Percentiles rank a stretch among this genome's conserved stretches.
phyloP scores from a whole-genome alignment of 2,113 vertebrate genomes.

The Lipophrys pholis region DNA sequence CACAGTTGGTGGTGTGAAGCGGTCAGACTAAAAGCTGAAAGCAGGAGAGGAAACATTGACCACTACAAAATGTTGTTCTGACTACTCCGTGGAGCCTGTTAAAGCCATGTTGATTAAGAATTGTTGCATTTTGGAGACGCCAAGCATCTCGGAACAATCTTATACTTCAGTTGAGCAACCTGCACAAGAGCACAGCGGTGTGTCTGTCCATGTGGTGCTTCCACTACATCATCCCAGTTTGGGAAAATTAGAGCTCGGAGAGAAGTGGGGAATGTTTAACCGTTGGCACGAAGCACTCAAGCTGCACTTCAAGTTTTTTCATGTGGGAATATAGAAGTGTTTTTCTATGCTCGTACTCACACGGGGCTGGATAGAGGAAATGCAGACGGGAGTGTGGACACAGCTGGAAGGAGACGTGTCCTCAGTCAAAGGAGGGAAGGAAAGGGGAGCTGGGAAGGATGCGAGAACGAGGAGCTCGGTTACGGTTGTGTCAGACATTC shows the following conservation, averaged over 20 bases:
- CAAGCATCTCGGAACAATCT: too few relatives aligned
- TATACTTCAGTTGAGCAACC: too few relatives aligned
- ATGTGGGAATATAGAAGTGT: conserved; percentile 29
- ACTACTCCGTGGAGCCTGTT: too few relatives aligned
- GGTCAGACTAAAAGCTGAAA: too few relatives aligned
- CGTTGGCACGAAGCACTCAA: conserved; percentile 28
- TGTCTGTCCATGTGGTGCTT: conserved; percentile 7
- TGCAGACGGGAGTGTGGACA: conserved; percentile 48
- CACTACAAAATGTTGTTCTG: too few relatives aligned
- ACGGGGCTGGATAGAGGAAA: conserved; percentile 34
- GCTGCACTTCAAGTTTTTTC: conserved; percentile 10
- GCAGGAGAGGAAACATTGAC: too few relatives aligned
- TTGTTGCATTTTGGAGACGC: too few relatives aligned
- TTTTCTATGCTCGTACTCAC: conserved; percentile 3
- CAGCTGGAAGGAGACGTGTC: conserved; percentile 28
- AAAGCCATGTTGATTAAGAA: too few relatives aligned
- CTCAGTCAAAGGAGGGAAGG: conserved; percentile 11
- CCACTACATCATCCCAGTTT: conserved; percentile 30
- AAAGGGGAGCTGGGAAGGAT: conserved; percentile 1
- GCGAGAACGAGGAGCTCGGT: background rate
- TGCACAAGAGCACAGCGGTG: background rate
- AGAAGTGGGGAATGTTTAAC: conserved; percentile 62
- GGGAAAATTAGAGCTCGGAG: conserved; percentile 47
- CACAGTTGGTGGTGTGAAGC: too few relatives aligned
- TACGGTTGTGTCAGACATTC: conserved; percentile 26